Base-by-base conservation (phyloP, 2,113 vertebrate genomes). In the Glareola pratincola region DNA sequence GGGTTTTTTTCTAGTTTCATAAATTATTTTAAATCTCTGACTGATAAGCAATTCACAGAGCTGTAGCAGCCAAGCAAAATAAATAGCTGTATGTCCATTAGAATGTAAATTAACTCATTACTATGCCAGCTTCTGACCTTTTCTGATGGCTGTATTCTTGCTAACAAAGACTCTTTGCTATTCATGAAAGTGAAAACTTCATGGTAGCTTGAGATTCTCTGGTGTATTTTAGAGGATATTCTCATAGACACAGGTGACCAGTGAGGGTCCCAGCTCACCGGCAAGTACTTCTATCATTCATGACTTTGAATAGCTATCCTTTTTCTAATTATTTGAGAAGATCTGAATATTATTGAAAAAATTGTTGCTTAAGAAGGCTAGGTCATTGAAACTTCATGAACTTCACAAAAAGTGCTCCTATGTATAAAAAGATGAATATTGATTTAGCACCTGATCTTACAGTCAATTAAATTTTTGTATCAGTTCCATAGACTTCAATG, bases 61-160 rank as follows among this genome's bases (percentile, higher is more conserved):
- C 88, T 95, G 66, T 92, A 87, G 69, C 92, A 97, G 47, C 45
- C 57, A 91, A 90, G 43, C 14, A 96, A 95, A 97, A 88, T 95
- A 94, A 96, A 87, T 90, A 97, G 67, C 45, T 95, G 60, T 94
- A 74, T 95, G 89, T 90, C 95, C 78, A 95, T 95, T 97, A 96
- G 96, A 95, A 97, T 98, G 94, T 81, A 98, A 98, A 98, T 98
- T 83, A 97, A 86, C 88, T 97, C 94, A 97, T 98, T 97, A 95
- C 63, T 91, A 34, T 97, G 68, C 86, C 75, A 89, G 75, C 73
- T 85, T 80, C 53, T 97, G 96, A 97, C 96, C 95, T 97, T 97
- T 98, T 91, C 92, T 95, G 85, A 85, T 91, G 77, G 54, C 82
- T 76, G 80, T 85, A 79, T 97, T 96, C 96, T 91, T 96, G 10